Evolutionary conservation across 2,797 vertebrate genomes (phyloP).

Genomic region (Melanotaenia nigrans): DNA sequence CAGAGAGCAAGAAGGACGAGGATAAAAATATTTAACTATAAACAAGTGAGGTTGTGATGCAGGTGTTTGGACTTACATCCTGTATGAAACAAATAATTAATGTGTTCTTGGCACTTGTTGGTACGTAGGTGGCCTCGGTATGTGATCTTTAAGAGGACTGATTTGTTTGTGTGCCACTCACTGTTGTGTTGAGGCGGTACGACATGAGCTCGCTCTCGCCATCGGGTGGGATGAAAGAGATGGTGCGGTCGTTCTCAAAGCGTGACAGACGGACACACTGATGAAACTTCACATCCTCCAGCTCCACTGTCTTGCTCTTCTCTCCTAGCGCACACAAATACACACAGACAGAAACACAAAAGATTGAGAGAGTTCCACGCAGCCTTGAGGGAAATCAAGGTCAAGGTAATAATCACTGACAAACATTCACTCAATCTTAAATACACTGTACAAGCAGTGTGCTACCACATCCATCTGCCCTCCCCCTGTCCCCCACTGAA

Average conservation of each 20-base stretch:
- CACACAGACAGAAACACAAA: slow-evolving; percentile 29
- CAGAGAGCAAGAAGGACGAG: not conserved
- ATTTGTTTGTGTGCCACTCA: slow-evolving; percentile 60
- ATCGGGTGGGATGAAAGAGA: slow-evolving; percentile 88
- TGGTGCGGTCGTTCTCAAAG: slow-evolving; percentile 88
- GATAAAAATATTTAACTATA: not conserved
- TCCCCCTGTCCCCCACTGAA: slow-evolving; percentile 37
- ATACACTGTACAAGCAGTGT: slow-evolving; percentile 19
- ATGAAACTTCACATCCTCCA: slow-evolving; percentile 89
- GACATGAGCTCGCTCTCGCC: slow-evolving; percentile 88
- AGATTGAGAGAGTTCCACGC: slow-evolving; percentile 51
- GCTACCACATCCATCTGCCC: slow-evolving; percentile 43
- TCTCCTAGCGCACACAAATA: slow-evolving; percentile 75
- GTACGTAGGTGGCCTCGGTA: slow-evolving; percentile 7
- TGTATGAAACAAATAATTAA: slow-evolving; percentile 16
- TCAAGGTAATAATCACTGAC: slow-evolving; percentile 77
- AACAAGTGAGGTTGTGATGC: not conserved
- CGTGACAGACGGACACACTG: slow-evolving; percentile 88
- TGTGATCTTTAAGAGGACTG: slow-evolving; percentile 1
- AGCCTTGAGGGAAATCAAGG: slow-evolving; percentile 72
- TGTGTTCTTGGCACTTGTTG: slow-evolving; percentile 2
- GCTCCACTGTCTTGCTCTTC: slow-evolving; percentile 86
- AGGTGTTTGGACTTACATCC: not conserved
- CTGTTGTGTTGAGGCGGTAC: slow-evolving; percentile 86
- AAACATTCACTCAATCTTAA: slow-evolving; percentile 49